phyloP scores from a whole-genome alignment of 1,140 invertebrate genomes.

The Scaptodrosophila lebanonensis region DNA sequence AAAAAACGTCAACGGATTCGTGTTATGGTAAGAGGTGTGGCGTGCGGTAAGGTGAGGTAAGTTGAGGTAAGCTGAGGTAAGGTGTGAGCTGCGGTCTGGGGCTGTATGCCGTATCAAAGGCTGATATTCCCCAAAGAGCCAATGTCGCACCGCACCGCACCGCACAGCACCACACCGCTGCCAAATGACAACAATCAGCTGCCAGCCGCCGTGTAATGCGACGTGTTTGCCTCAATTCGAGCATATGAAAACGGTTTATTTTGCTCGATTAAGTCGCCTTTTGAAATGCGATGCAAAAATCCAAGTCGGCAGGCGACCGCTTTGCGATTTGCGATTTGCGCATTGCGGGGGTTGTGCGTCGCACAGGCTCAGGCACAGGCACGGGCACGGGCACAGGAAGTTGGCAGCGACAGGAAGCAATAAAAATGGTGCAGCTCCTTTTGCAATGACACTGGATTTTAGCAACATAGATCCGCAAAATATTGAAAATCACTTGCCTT shows the following conservation, averaged over 20 bases:
- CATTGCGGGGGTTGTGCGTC: neutral
- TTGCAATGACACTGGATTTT: too few relatives aligned
- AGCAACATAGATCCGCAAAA: conserved; percentile 30
- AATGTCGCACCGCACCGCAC: too few relatives aligned
- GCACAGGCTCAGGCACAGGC: too few relatives aligned
- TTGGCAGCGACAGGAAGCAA: conserved; percentile 59
- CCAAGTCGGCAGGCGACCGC: too few relatives aligned
- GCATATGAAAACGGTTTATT: conserved; percentile 76
- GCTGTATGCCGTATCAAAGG: too few relatives aligned
- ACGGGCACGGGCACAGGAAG: conserved; percentile 60
- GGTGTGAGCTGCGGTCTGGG: conserved; percentile 19
- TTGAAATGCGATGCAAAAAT: conserved; percentile 44
- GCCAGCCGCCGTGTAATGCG: conserved; percentile 51
- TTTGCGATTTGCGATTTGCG: too few relatives aligned
- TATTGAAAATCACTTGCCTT: conserved; percentile 56
- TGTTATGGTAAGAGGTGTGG: too few relatives aligned
- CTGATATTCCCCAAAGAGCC: conserved; percentile 51
- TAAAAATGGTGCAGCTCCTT: conserved; percentile 40
- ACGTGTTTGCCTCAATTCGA: conserved; percentile 72
- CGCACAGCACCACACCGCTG: conserved; percentile 1
- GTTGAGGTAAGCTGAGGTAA: conserved; percentile 3
- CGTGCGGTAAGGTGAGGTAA: too few relatives aligned
- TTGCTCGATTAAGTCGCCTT: conserved; percentile 76
- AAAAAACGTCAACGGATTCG: too few relatives aligned
- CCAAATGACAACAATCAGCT: conserved; percentile 42